Evolutionary conservation across 2,113 vertebrate genomes (phyloP).

Genomic region (Chaetodon auriga): DNA sequence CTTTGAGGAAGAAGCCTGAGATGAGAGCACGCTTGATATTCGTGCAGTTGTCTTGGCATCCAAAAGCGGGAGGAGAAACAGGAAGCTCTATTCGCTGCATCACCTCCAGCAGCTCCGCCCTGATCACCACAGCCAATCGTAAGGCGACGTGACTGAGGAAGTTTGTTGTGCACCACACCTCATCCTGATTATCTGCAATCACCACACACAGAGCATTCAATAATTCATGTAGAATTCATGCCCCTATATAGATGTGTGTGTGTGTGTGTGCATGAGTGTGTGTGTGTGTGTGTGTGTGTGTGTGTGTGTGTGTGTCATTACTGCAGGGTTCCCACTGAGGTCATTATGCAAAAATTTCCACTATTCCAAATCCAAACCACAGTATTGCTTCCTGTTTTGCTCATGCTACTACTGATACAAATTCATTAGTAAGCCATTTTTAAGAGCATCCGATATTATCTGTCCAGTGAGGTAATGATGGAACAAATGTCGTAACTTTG

Average conservation of each 20-base stretch:
- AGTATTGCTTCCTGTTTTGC: background rate
- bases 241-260: no score
- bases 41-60: slow-evolving; percentile 89
- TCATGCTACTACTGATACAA: background rate
- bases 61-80: slow-evolving; percentile 91
- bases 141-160: slow-evolving; percentile 85
- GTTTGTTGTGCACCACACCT: slow-evolving; percentile 91
- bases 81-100: slow-evolving; percentile 96
- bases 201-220: slow-evolving; percentile 8
- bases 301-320: background rate
- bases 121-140: slow-evolving; percentile 87
- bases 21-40: slow-evolving; percentile 94
- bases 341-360: background rate
- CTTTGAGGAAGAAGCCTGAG: slow-evolving; percentile 97
- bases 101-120: slow-evolving; percentile 91
- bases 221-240: background rate
- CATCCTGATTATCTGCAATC: slow-evolving; percentile 86
- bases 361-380: background rate
- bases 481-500: no score
- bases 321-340: background rate
- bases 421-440: background rate
- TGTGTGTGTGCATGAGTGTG: background rate
- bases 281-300: no score
- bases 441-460: background rate
- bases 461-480: no score